A percentile compares a stretch with the other conserved stretches of the same genome.
Evolutionary conservation across 2,888 invertebrate genomes (phyloP).

Genomic region (Drosophila multiciliata): DNA sequence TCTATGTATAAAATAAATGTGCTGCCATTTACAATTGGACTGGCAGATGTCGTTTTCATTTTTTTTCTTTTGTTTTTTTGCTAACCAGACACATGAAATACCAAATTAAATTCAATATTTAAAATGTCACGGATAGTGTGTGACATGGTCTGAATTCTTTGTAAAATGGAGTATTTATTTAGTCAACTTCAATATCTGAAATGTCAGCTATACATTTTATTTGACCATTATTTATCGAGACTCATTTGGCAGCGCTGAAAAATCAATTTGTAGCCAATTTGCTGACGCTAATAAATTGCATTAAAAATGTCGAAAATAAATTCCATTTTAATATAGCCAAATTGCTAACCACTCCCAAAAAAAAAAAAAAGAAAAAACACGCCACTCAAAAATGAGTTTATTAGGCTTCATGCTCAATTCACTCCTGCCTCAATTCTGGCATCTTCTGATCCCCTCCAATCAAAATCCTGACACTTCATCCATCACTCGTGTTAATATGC

Average conservation of each 20-base stretch:
- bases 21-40: slow-evolving; percentile 70
- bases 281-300: slow-evolving; percentile 72
- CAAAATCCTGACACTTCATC: slow-evolving; percentile 56
- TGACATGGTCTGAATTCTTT: slow-evolving; percentile 1
- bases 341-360: slow-evolving; percentile 37
- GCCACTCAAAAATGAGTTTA: slow-evolving; percentile 21
- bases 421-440: background rate
- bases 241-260: slow-evolving; percentile 36
- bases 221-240: slow-evolving; percentile 14
- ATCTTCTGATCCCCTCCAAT: slow-evolving; percentile 15
- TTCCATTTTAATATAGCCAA: slow-evolving; percentile 57
- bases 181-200: slow-evolving; percentile 25
- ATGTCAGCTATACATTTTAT: slow-evolving; percentile 46
- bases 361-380: background rate
- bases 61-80: background rate
- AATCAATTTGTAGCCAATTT: slow-evolving; percentile 77
- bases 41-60: slow-evolving; percentile 16
- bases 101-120: slow-evolving; percentile 58
- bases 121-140: slow-evolving; percentile 58
- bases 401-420: slow-evolving; percentile 6
- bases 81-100: slow-evolving; percentile 37
- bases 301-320: slow-evolving; percentile 71
- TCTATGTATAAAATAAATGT: slow-evolving; percentile 60
- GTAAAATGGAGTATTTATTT: slow-evolving; percentile 12
- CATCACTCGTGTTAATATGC: slow-evolving; percentile 50